Percentiles rank a stretch among this genome's conserved stretches.
Conservation (phyloP, 2,888 invertebrate species). For the Anorthoa munda region DNA sequence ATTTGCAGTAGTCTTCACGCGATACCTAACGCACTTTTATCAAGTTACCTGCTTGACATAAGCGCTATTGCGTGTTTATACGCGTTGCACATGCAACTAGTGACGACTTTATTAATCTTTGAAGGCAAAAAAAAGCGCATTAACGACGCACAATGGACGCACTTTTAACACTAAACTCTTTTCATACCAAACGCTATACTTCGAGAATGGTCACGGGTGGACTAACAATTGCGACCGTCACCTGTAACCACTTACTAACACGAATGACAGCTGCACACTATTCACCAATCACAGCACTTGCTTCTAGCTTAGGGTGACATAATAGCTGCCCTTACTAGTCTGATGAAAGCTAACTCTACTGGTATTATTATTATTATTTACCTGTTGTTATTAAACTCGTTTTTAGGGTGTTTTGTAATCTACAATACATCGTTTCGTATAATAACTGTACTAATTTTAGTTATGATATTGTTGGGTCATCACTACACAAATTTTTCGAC, state of each 20-base stretch:
- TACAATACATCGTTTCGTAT: not conserved
- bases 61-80: no score
- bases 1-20: no score
- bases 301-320: constrained; percentile 11
- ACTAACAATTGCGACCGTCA: constrained; percentile 5
- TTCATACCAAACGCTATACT: not conserved
- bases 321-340: constrained; percentile 3
- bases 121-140: no score
- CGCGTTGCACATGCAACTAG: no score
- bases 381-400: not conserved
- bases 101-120: no score
- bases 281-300: constrained; percentile 10
- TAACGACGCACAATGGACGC: no score
- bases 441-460: not conserved
- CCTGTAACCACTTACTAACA: not conserved
- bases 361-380: constrained; percentile 9
- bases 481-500: no score
- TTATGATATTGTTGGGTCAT: no score
- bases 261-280: constrained; percentile 24
- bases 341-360: not conserved
- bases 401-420: not conserved
- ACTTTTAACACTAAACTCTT: not conserved
- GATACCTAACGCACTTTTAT: no score
- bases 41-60: no score
- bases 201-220: not conserved